Conservation (phyloP, 1,140 invertebrate species). For the Armadillidium nasatum region DNA sequence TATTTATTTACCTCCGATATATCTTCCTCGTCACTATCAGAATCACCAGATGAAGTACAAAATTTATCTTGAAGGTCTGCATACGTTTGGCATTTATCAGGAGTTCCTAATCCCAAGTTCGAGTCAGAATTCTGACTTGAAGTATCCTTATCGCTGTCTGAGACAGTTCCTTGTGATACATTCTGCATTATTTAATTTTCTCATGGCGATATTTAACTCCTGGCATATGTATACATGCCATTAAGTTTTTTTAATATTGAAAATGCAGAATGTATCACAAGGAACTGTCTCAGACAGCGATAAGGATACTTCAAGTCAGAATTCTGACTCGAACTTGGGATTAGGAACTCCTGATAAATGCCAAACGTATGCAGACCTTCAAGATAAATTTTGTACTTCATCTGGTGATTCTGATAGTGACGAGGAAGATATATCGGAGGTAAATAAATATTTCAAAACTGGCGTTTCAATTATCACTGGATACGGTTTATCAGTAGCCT, state of each 20-base stretch:
- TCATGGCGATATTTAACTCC: slow-evolving; percentile 33
- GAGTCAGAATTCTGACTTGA: slow-evolving; percentile 27
- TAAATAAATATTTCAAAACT: slow-evolving; percentile 11
- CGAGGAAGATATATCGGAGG: slow-evolving; percentile 39
- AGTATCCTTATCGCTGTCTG: slow-evolving; percentile 36
- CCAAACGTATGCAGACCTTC: slow-evolving; percentile 42
- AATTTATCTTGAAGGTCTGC: slow-evolving; percentile 41
- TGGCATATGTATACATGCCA: slow-evolving; percentile 32
- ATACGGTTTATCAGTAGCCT: no score
- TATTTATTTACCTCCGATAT: slow-evolving; percentile 34
- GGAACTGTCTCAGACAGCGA: slow-evolving; percentile 34
- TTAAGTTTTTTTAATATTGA: slow-evolving; percentile 32
- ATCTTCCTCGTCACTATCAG: slow-evolving; percentile 38
- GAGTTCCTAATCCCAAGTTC: slow-evolving; percentile 23
- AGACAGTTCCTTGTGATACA: slow-evolving; percentile 32
- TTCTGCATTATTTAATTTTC: slow-evolving; percentile 36
- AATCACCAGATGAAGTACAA: slow-evolving; percentile 36
- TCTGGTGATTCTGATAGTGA: slow-evolving; percentile 39
- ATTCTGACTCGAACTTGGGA: slow-evolving; percentile 20
- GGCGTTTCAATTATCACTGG: no score
- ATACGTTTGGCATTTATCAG: slow-evolving; percentile 42
- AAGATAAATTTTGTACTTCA: slow-evolving; percentile 39
- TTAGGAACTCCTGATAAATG: slow-evolving; percentile 34
- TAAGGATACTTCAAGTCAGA: slow-evolving; percentile 33
- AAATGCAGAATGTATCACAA: slow-evolving; percentile 40